Conservation (phyloP, 2,797 vertebrate genomes). For the Pipistrellus pygmaeus region DNA sequence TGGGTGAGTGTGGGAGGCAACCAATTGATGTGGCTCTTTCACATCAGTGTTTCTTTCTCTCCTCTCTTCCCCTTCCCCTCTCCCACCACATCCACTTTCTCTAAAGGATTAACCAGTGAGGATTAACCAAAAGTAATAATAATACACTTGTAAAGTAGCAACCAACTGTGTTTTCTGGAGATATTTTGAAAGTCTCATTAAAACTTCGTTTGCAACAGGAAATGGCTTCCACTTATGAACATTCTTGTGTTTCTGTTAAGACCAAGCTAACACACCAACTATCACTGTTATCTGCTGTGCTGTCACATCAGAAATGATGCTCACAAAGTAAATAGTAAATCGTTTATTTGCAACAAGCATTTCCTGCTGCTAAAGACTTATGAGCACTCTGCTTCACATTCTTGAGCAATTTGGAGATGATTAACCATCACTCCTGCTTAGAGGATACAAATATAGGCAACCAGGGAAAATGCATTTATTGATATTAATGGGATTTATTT, state of each 20-base stretch:
- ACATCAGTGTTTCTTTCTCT: no score
- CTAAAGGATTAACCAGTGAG: no score
- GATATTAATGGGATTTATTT: slow-evolving; percentile 75
- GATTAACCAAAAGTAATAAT: no score
- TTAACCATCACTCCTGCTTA: slow-evolving; percentile 65
- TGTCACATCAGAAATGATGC: slow-evolving; percentile 28
- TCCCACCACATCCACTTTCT: no score
- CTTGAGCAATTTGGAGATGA: slow-evolving; percentile 69
- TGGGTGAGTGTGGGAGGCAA: no score
- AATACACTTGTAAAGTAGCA: slow-evolving; percentile 40
- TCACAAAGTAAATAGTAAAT: slow-evolving; percentile 58
- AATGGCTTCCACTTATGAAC: neutral
- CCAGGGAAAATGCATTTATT: slow-evolving; percentile 59
- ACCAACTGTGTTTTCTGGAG: neutral
- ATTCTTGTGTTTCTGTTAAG: slow-evolving; percentile 15
- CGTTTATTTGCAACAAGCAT: slow-evolving; percentile 62
- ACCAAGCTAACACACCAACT: neutral
- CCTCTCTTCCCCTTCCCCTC: no score
- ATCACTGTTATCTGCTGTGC: neutral
- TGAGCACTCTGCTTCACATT: slow-evolving; percentile 43
- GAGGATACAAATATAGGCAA: slow-evolving; percentile 66
- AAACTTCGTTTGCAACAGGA: slow-evolving; percentile 43
- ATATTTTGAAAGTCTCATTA: neutral
- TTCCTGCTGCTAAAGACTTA: slow-evolving; percentile 53
- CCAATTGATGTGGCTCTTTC: no score